Conservation (phyloP, 37 sponge, comb jelly and placozoan genomes). For the Mnemiopsis leidyi region DNA sequence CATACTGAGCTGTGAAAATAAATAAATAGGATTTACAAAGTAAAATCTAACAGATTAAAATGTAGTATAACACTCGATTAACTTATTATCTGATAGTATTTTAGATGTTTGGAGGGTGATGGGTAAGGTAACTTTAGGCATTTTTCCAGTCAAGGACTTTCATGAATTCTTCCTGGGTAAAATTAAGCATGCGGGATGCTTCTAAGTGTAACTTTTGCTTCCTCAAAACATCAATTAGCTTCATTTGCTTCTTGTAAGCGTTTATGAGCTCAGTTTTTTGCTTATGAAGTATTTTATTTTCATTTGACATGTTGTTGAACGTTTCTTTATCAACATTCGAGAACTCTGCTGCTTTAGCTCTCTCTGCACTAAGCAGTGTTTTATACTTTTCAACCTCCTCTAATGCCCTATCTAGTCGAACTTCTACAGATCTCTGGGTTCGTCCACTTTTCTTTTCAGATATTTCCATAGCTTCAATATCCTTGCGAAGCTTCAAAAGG, state of each 20-base stretch:
- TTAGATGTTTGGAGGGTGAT: too few species aligned
- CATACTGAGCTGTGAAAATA: too few species aligned
- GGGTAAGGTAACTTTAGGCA: too few species aligned
- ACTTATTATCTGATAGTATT: too few species aligned
- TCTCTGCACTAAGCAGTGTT: conserved; percentile 60
- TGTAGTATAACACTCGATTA: too few species aligned
- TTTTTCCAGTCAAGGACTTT: conserved; percentile 89
- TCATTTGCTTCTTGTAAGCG: conserved; percentile 96
- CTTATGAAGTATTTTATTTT: conserved; percentile 85
- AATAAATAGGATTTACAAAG: too few species aligned
- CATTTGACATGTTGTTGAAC: conserved; percentile 70
- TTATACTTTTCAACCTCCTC: conserved; percentile 95
- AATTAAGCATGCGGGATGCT: conserved; percentile 90
- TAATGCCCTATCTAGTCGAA: conserved; percentile 82
- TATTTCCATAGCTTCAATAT: conserved; percentile 77
- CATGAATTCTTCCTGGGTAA: conserved; percentile 96
- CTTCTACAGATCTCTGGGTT: conserved; percentile 84
- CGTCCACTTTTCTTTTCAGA: conserved; percentile 73
- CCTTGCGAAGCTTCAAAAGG: conserved; percentile 78
- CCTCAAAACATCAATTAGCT: conserved; percentile 93
- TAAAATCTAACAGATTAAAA: too few species aligned
- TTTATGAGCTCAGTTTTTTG: conserved; percentile 90
- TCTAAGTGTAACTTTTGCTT: conserved; percentile 98
- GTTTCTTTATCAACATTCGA: conserved; percentile 67
- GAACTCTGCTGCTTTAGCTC: neutral